Evolutionary conservation across 2,888 invertebrate species (phyloP), one percentile per base, ranked within the genome.

Genomic region (Ypsolopha scabrella): DNA sequence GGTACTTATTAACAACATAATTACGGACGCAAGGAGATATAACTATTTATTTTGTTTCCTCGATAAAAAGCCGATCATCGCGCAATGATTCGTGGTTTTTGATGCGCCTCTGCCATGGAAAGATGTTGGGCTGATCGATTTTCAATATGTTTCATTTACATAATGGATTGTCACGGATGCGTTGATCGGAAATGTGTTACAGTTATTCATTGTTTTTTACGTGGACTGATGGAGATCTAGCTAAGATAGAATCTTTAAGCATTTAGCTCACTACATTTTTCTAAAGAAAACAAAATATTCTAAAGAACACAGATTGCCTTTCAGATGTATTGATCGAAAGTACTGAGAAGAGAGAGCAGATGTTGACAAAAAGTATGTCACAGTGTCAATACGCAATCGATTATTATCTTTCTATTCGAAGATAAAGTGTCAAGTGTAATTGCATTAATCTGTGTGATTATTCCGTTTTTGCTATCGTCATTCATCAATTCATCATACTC

Each of bases 1-100:
- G 78, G 78, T 80, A 78, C 74, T 77, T 83, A 83, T 83, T 85
- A 86, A 77, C 70, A 70, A 68, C 75, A 68, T 85, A 85, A 86
- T 86, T 85, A 86, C 78, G 69, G 70, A 41, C 80, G 78, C 70
- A 79, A 75, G 74, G 82, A 60, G 80, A 74, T 78, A 68, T 74
- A 73, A 78, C 81, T 80, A 80, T 80, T 81, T 81, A 80, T 80
- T 80, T 76, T 79, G 75, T 77, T 72, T 78, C 73, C 72, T 45
- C 34, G 41, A 36, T 41, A 72, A 75, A 73, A 80, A 80, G 72
- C 69, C 69, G 68, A 78, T 77, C 74, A 69, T 63, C 60, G 63
- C 60, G 70, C 76, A 75, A 80, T 83, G 85, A 82, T 65, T 80
- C 71, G 75, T 64, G 60, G 60, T 75, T 78, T 80, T 75, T 36